Evolutionary conservation across 2,797 vertebrate genomes (phyloP), one percentile per base, ranked within the genome.

Genomic region (Channa striata): DNA sequence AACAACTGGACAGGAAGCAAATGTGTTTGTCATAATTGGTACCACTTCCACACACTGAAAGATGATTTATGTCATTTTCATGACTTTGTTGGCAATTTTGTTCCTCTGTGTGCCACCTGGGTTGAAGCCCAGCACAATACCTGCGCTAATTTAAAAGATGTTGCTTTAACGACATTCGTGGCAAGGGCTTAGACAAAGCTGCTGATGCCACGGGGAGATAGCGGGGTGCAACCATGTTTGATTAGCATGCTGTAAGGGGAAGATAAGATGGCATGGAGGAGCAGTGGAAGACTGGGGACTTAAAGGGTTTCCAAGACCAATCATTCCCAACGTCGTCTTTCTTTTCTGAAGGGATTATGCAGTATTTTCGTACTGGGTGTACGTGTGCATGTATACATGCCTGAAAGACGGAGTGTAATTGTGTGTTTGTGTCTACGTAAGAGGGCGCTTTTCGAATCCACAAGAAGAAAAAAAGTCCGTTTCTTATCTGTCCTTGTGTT

Each of bases 401-500:
- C 25, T 30, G 6, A 71, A 66, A 74, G 47, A n/a, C n/a, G n/a
- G 51, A 56, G 11, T 17, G 16, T 3, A 19, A 50, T 43, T 42
- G 60, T 58, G 56, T 46, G 59, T 77, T 57, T 58, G 65, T 80
- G 42, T 66, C 33, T 68, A 59, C 42, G 46, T 62, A 23, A 58
- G 48, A 58, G 23, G 46, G 60, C 60, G 66, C 64, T 68, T 78
- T 83, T 65, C 8, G 36, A 82, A 84, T 72, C 72, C 65, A 70
- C 43, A n/a, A 60, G 58, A 19, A 19, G 12, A 43, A 52, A 51
- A 77, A 78, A 78, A 59, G 56, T 74, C 54, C 37, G 63, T 77
- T 87, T 83, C 81, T 91, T 91, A 91, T 91, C 87, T 74, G 43
- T 83, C 77, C 81, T 71, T 72, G 70, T 86, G 87, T 92, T 91